These are phyloP conservation scores for Cladopsammia gracilis DNA, from an alignment of 64 coral and sea anemone genomes.

Conservation along the genomic window DNA sequence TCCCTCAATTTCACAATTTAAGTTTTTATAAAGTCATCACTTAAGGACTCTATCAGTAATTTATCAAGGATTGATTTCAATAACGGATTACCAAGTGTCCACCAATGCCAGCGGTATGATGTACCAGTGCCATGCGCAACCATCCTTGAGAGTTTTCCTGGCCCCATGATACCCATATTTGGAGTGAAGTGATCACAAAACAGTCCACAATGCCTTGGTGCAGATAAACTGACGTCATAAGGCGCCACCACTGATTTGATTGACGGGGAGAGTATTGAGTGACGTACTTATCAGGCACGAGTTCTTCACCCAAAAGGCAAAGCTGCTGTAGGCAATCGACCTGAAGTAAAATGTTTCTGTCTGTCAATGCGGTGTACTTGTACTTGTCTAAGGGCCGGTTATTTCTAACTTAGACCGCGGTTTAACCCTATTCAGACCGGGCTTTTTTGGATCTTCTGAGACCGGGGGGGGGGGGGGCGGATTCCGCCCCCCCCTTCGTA, in stretches of 20 bases:
- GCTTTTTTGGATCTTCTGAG: no score
- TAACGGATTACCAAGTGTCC: slow-evolving; percentile 50
- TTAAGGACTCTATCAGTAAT: no score
- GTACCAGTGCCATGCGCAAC: slow-evolving; percentile 53
- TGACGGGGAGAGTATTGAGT: slow-evolving; percentile 1
- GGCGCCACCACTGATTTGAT: slow-evolving; percentile 66
- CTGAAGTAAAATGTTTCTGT: background rate
- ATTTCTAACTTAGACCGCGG: no score
- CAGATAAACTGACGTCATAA: slow-evolving; percentile 47
- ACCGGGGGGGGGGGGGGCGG: no score
- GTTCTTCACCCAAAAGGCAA: background rate
- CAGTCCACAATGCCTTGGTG: slow-evolving; percentile 58
- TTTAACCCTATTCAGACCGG: no score
- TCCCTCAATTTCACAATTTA: no score
- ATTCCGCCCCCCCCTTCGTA: no score
- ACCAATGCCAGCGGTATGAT: slow-evolving; percentile 51
- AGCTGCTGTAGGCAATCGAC: slow-evolving; percentile 35
- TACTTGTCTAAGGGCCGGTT: no score
- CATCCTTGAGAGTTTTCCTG: slow-evolving; percentile 54
- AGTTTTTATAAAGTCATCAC: no score
- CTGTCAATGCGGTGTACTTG: no score
- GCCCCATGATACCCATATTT: slow-evolving; percentile 21
- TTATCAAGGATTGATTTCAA: no score
- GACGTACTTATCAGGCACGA: background rate
- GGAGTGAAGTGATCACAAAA: background rate